Conservation (phyloP, 2,888 invertebrate species). For the Eristalis intricaria region DNA sequence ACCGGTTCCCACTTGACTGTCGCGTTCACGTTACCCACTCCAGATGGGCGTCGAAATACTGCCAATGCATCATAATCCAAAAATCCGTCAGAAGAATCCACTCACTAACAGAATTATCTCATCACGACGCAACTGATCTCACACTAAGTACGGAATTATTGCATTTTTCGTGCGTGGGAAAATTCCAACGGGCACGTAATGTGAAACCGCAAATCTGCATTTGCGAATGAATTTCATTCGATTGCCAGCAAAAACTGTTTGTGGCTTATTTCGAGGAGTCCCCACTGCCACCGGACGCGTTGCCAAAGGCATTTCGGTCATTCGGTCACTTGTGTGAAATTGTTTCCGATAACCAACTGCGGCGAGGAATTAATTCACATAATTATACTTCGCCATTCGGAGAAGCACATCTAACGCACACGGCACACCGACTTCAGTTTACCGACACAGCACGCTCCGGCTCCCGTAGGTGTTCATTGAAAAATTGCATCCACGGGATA, state of each 20-base stretch:
- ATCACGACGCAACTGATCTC: background rate
- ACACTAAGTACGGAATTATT: background rate
- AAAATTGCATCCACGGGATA: background rate
- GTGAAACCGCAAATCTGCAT: background rate
- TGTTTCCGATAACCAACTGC: background rate
- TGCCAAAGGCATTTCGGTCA: background rate
- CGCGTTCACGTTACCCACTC: too few species aligned
- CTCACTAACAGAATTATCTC: background rate
- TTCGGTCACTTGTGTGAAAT: background rate
- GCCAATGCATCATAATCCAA: too few species aligned
- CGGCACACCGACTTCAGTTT: background rate
- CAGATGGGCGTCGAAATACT: too few species aligned
- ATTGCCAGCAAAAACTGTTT: background rate
- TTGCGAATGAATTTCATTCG: background rate
- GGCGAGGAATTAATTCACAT: background rate
- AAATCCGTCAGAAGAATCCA: background rate
- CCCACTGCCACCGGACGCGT: background rate
- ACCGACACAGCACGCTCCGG: too few species aligned
- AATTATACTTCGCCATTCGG: background rate
- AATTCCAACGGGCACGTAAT: background rate
- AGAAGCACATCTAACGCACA: background rate
- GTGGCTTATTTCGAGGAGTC: background rate
- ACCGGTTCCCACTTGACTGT: too few species aligned
- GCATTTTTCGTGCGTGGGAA: background rate
- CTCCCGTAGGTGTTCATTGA: background rate